Evolutionary conservation across 2,797 vertebrate genomes (phyloP).

Genomic region (Eleutherodactylus coqui): DNA sequence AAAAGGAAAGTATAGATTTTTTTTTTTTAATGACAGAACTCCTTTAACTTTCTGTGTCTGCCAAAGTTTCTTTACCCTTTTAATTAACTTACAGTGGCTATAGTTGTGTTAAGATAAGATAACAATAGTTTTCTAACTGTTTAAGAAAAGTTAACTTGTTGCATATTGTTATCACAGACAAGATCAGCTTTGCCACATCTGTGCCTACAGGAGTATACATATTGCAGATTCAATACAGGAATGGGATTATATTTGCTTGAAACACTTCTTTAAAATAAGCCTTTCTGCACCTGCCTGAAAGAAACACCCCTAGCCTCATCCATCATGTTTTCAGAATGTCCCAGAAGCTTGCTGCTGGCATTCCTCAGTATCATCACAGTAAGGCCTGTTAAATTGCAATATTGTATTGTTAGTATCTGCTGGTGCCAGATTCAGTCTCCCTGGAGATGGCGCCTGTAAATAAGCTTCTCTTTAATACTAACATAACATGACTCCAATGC

Average conservation of each 20-base stretch:
- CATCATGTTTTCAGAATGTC: constrained; percentile 72
- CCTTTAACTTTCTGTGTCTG: too few relatives aligned
- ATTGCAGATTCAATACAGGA: neutral
- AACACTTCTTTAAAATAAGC: constrained; percentile 61
- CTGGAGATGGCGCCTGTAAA: constrained; percentile 59
- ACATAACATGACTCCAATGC: constrained; percentile 15
- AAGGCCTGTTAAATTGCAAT: constrained; percentile 37
- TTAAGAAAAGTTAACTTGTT: too few relatives aligned
- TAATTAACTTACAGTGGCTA: too few relatives aligned
- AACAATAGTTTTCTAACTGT: too few relatives aligned
- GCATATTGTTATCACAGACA: too few relatives aligned
- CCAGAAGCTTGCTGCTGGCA: constrained; percentile 60
- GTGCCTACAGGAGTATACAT: neutral
- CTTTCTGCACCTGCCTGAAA: constrained; percentile 66
- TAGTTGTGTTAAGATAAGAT: too few relatives aligned
- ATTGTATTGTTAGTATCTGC: constrained; percentile 62
- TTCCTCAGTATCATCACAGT: constrained; percentile 46
- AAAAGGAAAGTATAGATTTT: too few relatives aligned
- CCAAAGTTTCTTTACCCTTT: too few relatives aligned
- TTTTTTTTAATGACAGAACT: too few relatives aligned
- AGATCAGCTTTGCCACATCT: too few relatives aligned
- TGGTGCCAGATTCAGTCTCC: constrained; percentile 50
- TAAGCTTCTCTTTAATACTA: constrained; percentile 52
- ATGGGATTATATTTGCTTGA: constrained; percentile 46
- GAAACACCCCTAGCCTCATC: constrained; percentile 72